phyloP scores from a whole-genome alignment of 2,113 vertebrate species.

The Myodes glareolus region DNA sequence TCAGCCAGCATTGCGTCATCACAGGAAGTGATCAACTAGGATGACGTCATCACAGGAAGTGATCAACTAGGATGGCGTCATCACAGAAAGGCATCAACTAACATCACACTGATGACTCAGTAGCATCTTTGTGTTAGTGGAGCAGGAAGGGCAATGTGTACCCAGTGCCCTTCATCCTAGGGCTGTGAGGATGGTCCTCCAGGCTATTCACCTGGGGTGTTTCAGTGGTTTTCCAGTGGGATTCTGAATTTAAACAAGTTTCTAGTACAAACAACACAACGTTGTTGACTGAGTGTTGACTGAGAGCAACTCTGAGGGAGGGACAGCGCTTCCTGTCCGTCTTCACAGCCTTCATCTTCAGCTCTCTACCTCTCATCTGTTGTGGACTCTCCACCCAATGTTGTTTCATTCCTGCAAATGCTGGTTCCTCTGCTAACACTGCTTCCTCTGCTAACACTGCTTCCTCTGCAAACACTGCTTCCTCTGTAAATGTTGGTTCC shows the following conservation, averaged over 20 bases:
- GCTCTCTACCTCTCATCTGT: neutral
- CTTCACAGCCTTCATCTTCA: neutral
- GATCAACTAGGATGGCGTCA: neutral
- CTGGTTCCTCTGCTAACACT: too few relatives aligned
- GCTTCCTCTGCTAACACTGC: too few relatives aligned
- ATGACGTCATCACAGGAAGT: neutral
- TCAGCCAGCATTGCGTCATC: neutral
- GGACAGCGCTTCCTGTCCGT: neutral
- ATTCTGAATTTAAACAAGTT: constrained; percentile 2
- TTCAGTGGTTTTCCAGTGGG: neutral
- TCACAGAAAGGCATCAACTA: neutral
- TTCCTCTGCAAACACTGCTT: too few relatives aligned
- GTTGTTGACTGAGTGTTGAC: too few relatives aligned
- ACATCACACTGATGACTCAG: rapidly evolving
- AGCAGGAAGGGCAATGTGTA: neutral
- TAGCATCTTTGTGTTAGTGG: neutral
- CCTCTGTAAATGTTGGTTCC: too few relatives aligned
- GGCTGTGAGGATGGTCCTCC: neutral
- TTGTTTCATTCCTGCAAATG: neutral
- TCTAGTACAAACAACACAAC: neutral
- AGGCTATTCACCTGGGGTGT: neutral
- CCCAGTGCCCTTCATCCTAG: rapidly evolving
- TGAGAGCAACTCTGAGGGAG: neutral
- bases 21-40: neutral
- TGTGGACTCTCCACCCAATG: neutral